These are phyloP conservation scores for Apotomis capreana DNA, from an alignment of 2,888 invertebrate species.

Conservation along the genomic window DNA sequence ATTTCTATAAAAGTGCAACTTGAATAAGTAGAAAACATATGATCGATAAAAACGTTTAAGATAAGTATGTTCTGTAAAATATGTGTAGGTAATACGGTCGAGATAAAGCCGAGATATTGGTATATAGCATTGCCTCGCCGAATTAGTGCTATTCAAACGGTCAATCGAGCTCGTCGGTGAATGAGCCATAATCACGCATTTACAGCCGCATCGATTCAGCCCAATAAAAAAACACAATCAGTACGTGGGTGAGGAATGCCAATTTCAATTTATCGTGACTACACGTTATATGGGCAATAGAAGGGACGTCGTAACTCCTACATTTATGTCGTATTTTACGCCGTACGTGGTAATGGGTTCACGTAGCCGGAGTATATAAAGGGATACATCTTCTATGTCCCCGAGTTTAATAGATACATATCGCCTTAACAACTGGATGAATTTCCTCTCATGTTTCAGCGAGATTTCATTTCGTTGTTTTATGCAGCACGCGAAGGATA, in stretches of 20 bases:
- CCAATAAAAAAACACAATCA: conserved; percentile 68
- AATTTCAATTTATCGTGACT: conserved; percentile 73
- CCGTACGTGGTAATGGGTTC: conserved; percentile 67
- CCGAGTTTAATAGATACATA: conserved; percentile 40
- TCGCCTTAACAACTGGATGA: conserved; percentile 34
- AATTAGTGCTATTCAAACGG: not conserved
- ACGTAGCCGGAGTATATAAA: conserved; percentile 57
- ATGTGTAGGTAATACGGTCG: no score
- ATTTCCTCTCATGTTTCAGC: conserved; percentile 36
- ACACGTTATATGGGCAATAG: conserved; percentile 67
- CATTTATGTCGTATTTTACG: conserved; percentile 73
- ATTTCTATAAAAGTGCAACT: no score
- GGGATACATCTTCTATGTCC: conserved; percentile 23
- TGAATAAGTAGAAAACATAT: no score
- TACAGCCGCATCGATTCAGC: conserved; percentile 46
- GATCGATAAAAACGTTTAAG: no score
- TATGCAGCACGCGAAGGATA: conserved; percentile 30
- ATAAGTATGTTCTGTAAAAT: no score
- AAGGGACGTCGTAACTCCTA: conserved; percentile 68
- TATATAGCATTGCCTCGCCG: no score
- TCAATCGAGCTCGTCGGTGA: conserved; percentile 24
- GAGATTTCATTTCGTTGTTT: conserved; percentile 39
- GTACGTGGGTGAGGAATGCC: conserved; percentile 65
- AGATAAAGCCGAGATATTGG: no score
- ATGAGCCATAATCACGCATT: conserved; percentile 50